Percentiles rank a stretch among this genome's conserved stretches.
Evolutionary conservation across 2,113 vertebrate species (phyloP).

Genomic region (Vidua macroura): DNA sequence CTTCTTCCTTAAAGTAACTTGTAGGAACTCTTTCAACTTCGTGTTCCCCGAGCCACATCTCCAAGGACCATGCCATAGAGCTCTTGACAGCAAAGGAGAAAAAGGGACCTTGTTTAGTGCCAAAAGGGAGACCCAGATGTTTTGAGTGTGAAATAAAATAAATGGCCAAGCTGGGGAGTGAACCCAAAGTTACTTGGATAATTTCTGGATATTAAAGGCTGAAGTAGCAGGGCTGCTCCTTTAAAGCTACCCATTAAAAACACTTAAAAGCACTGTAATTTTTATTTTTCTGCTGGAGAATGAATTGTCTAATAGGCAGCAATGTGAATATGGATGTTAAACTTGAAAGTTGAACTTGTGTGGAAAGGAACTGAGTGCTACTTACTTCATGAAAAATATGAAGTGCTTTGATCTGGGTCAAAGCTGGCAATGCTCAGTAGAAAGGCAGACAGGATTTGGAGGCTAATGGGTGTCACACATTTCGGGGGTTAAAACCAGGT

Average conservation of each 20-base stretch:
- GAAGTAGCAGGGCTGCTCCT: neutral
- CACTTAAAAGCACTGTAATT: neutral
- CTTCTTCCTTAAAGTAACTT: neutral
- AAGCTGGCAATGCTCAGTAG: neutral
- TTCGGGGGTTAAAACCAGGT: neutral
- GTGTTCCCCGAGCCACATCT: slow-evolving; percentile 29
- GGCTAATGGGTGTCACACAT: neutral
- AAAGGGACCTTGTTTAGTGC: slow-evolving; percentile 50
- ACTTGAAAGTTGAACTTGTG: neutral
- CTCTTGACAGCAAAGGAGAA: neutral
- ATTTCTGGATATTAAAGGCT: slow-evolving; percentile 38
- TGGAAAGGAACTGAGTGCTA: neutral
- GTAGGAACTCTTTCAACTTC: slow-evolving; percentile 23
- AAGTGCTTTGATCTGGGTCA: neutral
- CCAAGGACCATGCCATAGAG: neutral
- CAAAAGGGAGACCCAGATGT: slow-evolving; percentile 68
- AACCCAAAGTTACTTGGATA: slow-evolving; percentile 31
- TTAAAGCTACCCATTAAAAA: neutral
- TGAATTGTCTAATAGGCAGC: neutral
- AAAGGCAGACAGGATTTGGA: neutral
- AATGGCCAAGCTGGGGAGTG: slow-evolving; percentile 32
- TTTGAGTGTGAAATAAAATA: slow-evolving; percentile 54
- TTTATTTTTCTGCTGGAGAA: slow-evolving; percentile 13
- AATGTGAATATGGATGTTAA: neutral
- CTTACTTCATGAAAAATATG: neutral